Percentiles rank a stretch among this genome's conserved stretches.
Conservation (phyloP, 1,140 invertebrate genomes). For the Pogonus chalceus region DNA sequence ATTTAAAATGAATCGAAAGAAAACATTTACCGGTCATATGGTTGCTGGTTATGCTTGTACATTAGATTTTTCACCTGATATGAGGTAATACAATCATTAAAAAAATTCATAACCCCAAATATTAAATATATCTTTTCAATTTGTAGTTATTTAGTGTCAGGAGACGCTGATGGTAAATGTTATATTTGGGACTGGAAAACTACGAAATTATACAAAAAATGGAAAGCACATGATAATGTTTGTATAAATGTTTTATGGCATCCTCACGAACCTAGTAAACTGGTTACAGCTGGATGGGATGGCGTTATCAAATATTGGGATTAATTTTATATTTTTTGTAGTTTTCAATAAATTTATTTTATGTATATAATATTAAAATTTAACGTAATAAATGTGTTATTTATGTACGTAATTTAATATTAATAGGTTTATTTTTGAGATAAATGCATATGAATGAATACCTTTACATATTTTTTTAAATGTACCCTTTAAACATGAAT, state of each 20-base stretch:
- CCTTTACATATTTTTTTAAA: no score
- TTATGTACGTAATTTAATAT: no score
- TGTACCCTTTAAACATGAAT: no score
- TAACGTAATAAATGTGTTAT: no score
- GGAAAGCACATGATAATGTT: slow-evolving; percentile 97
- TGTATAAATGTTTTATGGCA: slow-evolving; percentile 95
- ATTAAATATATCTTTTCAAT: slow-evolving; percentile 21
- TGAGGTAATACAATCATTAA: slow-evolving; percentile 59
- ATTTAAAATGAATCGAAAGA: slow-evolving; percentile 96
- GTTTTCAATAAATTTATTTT: no score
- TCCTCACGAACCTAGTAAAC: slow-evolving; percentile 94
- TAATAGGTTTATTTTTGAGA: no score
- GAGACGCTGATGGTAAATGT: slow-evolving; percentile 98
- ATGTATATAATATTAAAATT: no score
- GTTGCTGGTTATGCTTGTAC: slow-evolving; percentile 97
- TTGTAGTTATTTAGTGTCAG: slow-evolving; percentile 89
- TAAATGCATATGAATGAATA: no score
- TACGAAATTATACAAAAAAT: slow-evolving; percentile 94
- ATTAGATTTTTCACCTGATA: slow-evolving; percentile 96
- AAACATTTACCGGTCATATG: slow-evolving; percentile 97
- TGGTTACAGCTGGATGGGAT: slow-evolving; percentile 97
- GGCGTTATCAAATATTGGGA: slow-evolving; percentile 98
- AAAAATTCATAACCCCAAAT: background rate
- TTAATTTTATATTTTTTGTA: slow-evolving; percentile 39
- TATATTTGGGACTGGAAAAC: slow-evolving; percentile 99